phyloP scores from a whole-genome alignment of 2,888 invertebrate genomes.

The Amiota mariae region DNA sequence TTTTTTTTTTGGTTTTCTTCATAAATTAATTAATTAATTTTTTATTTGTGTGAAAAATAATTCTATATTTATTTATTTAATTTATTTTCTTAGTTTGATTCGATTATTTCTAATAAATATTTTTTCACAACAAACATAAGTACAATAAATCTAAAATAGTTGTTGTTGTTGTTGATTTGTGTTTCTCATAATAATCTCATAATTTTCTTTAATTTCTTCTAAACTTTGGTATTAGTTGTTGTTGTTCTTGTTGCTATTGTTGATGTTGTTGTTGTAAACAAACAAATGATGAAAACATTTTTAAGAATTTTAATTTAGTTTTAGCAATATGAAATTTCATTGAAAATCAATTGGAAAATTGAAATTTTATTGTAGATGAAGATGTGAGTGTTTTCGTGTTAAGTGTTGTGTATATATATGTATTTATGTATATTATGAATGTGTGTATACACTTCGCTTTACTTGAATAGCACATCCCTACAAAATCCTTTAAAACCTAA shows the following conservation, averaged over 20 bases:
- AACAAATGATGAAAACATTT: conserved; percentile 40
- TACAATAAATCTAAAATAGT: conserved; percentile 35
- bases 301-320: too few species aligned
- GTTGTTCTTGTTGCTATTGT: conserved; percentile 43
- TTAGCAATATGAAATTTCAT: too few species aligned
- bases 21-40: background rate
- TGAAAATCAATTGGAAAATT: too few species aligned
- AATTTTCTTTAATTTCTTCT: conserved; percentile 24
- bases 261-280: conserved; percentile 60
- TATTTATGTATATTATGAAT: conserved; percentile 64
- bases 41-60: conserved; percentile 18
- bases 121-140: conserved; percentile 19
- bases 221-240: conserved; percentile 29
- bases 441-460: too few species aligned
- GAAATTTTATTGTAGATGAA: too few species aligned
- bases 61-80: conserved; percentile 35
- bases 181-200: conserved; percentile 22
- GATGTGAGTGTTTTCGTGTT: too few species aligned
- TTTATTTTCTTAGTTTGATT: conserved; percentile 23
- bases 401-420: too few species aligned
- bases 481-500: too few species aligned
- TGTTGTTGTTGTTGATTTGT: conserved; percentile 31
- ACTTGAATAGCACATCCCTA: too few species aligned
- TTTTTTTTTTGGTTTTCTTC: too few species aligned
- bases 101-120: conserved; percentile 19